phyloP scores from a whole-genome alignment of 2,797 vertebrate species.

The Lycodopsis pacificus region DNA sequence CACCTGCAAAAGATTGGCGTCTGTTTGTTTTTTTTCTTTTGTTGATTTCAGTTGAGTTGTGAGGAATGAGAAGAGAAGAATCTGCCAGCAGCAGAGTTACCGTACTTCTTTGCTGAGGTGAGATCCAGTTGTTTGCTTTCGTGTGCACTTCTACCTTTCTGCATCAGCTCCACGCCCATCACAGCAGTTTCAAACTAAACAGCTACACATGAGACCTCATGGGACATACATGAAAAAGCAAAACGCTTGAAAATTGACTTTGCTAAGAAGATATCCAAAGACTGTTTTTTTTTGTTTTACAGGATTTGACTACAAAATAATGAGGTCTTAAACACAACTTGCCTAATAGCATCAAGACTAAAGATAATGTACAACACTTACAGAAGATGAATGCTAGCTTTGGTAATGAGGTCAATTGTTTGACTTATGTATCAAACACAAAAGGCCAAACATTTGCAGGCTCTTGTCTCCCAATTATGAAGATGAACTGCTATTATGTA shows the following conservation, averaged over 20 bases:
- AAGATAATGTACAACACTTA: neutral
- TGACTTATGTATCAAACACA: neutral
- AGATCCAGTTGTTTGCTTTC: neutral
- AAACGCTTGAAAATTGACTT: neutral
- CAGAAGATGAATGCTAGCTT: neutral
- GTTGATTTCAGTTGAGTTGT: slow-evolving; percentile 21
- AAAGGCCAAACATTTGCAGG: neutral
- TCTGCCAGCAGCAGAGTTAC: neutral
- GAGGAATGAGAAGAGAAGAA: slow-evolving; percentile 5
- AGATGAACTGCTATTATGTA: neutral
- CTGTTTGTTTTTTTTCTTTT: slow-evolving; percentile 17
- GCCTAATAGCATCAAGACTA: neutral
- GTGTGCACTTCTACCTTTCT: neutral
- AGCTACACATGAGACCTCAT: neutral
- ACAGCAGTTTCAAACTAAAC: neutral
- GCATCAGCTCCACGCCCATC: neutral
- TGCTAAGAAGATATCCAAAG: neutral
- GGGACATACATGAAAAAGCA: neutral
- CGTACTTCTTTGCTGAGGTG: neutral
- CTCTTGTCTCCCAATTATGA: neutral
- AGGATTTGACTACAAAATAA: neutral
- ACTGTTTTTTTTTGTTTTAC: no score
- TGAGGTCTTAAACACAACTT: neutral
- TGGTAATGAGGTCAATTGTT: neutral
- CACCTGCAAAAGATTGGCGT: slow-evolving; percentile 59